phyloP scores from a whole-genome alignment of 1,140 invertebrate species.

The Listronotus bonariensis region DNA sequence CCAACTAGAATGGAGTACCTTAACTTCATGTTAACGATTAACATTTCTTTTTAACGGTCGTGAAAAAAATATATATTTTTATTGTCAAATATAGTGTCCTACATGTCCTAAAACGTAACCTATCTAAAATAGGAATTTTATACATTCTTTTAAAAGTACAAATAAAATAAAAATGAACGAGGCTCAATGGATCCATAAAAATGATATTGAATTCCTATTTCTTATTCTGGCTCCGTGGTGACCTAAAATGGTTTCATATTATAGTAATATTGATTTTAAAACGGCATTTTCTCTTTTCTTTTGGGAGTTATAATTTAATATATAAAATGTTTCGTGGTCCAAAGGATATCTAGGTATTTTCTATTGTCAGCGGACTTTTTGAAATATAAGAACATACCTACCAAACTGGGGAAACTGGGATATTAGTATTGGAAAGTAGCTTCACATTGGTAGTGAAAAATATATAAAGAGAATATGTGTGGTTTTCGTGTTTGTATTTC shows the following conservation, averaged over 20 bases:
- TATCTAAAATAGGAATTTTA: conserved; percentile 1
- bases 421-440: too few relatives aligned
- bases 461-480: too few relatives aligned
- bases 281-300: conserved; percentile 26
- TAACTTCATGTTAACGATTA: too few relatives aligned
- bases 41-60: too few relatives aligned
- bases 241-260: conserved; percentile 36
- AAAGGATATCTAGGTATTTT: conserved; percentile 18
- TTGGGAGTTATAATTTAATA: conserved; percentile 35
- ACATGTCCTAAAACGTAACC: neutral
- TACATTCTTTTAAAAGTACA: conserved; percentile 11
- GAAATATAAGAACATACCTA: conserved; percentile 1
- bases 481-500: too few relatives aligned
- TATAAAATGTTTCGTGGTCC: conserved; percentile 25
- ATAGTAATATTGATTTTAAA: conserved; percentile 41
- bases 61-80: too few relatives aligned
- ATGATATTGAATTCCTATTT: conserved; percentile 36
- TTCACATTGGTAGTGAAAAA: too few relatives aligned
- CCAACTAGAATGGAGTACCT: too few relatives aligned
- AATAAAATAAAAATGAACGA: conserved; percentile 21
- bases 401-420: too few relatives aligned
- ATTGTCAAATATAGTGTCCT: neutral
- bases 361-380: conserved; percentile 13
- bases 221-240: conserved; percentile 34
- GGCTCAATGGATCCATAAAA: conserved; percentile 35